Percentiles rank a stretch among this genome's conserved stretches.
phyloP scores from a whole-genome alignment of 2,888 invertebrate species.

The Acrobasis suavella region DNA sequence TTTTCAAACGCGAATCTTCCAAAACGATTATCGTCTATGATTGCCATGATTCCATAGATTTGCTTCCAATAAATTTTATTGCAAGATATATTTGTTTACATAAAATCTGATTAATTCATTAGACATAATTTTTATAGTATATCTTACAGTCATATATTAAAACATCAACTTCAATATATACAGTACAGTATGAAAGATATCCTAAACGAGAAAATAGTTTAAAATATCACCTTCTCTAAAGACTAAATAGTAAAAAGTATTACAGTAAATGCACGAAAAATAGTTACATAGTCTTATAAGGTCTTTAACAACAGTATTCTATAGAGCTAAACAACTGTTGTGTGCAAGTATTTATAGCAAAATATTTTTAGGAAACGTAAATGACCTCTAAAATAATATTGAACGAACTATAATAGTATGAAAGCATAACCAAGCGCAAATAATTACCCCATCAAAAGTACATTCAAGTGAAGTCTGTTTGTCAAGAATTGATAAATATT shows the following conservation, averaged over 20 bases:
- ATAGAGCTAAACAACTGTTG: slow-evolving; percentile 60
- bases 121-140: slow-evolving; percentile 43
- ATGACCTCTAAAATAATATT: too few species aligned
- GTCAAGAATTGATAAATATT: too few species aligned
- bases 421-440: too few species aligned
- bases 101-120: slow-evolving; percentile 35
- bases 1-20: slow-evolving; percentile 30
- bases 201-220: slow-evolving; percentile 69
- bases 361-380: not conserved
- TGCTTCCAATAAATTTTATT: slow-evolving; percentile 39
- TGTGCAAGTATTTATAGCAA: slow-evolving; percentile 49
- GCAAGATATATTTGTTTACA: slow-evolving; percentile 42
- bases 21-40: slow-evolving; percentile 40
- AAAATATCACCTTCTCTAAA: slow-evolving; percentile 77
- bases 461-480: too few species aligned
- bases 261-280: slow-evolving; percentile 82
- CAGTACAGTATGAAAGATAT: slow-evolving; percentile 59
- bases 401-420: too few species aligned
- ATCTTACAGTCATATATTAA: slow-evolving; percentile 61
- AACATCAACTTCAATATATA: slow-evolving; percentile 68
- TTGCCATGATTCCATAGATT: slow-evolving; percentile 33
- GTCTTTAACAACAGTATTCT: slow-evolving; percentile 63
- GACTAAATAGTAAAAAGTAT: slow-evolving; percentile 74
- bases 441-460: too few species aligned
- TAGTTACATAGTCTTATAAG: slow-evolving; percentile 74